Evolutionary conservation across 2,888 invertebrate species (phyloP), one percentile per base, ranked within the genome.

Genomic region (Parnassius orleans): DNA sequence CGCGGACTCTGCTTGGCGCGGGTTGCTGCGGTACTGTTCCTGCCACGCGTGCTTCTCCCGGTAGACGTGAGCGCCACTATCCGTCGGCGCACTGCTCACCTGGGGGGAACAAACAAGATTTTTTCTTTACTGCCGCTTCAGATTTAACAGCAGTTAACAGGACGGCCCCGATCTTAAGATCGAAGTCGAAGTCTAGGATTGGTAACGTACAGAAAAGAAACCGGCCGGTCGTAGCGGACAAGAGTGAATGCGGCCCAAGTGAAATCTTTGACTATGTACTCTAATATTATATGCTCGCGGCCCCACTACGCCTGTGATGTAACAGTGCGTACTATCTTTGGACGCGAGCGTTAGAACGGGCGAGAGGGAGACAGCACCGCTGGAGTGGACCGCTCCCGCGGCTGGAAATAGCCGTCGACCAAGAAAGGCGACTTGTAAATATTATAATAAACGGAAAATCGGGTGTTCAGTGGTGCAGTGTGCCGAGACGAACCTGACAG

Each of bases 341-440:
- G 90, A 73, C 72, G 73, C 73, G 75, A 78, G 81, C 75, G 70
- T 71, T 66, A 58, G 66, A 51, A 67, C 74, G 79, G 68, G 87
- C 72, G 86, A 75, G 85, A 75, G 85, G 85, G 85, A 75, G 90
- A 76, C 69, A 58, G 66, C 64, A 72, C 51, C 72, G 81, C 89
- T 88, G 89, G 86, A 87, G 85, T 69, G 80, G 76, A 75, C 81
- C 75, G 76, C 75, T 70, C 73, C 71, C 77, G 74, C 79, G 76
- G 83, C 92, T 93, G 93, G 92, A 93, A 93, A 92, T 92, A 92
- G 92, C 84, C 83, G 81, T 90, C 86, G 89, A 81, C 93, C 93
- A 93, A 93, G 93, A 93, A 93, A 93, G 93, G 93, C 90, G 92
- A 90, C 83, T 87, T 83, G 85, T 89, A 87, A 88, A 91, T 90